Conservation (phyloP, 92 coral and sea anemone species). For the Palythoa grandis region DNA sequence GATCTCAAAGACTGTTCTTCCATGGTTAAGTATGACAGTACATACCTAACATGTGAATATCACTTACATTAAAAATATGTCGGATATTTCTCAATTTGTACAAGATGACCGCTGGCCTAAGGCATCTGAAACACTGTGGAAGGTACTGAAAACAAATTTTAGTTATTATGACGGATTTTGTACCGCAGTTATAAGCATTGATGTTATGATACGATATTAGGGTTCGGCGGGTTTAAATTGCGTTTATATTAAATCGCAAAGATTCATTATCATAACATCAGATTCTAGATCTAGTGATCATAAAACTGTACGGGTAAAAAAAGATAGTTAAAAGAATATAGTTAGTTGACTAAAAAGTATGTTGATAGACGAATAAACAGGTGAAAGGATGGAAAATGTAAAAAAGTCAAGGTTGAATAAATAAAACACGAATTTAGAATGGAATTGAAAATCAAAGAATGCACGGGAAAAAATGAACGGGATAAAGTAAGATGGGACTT, state of each 20-base stretch:
- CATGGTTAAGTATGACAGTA: not conserved
- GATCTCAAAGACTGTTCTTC: not conserved
- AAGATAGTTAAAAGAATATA: not conserved
- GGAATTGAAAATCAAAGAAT: not conserved
- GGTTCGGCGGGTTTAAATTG: not conserved
- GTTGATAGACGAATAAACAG: too few species aligned
- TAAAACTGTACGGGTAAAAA: not conserved
- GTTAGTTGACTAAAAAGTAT: not conserved
- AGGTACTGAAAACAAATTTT: constrained; percentile 61
- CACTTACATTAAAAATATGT: constrained; percentile 85
- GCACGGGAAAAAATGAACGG: too few species aligned
- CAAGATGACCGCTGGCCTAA: constrained; percentile 78
- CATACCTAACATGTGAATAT: not conserved
- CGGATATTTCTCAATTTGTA: constrained; percentile 88
- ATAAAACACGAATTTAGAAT: not conserved
- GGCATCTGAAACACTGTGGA: constrained; percentile 79
- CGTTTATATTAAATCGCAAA: not conserved
- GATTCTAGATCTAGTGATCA: too few species aligned
- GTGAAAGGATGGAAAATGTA: not conserved
- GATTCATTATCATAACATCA: not conserved
- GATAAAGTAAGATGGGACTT: too few species aligned
- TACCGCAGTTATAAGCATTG: not conserved
- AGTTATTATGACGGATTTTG: not conserved
- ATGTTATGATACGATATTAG: not conserved
- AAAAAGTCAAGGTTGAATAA: not conserved